Conservation (phyloP, 35 echinoderm and acorn worm species). For the Diadema setosum region DNA sequence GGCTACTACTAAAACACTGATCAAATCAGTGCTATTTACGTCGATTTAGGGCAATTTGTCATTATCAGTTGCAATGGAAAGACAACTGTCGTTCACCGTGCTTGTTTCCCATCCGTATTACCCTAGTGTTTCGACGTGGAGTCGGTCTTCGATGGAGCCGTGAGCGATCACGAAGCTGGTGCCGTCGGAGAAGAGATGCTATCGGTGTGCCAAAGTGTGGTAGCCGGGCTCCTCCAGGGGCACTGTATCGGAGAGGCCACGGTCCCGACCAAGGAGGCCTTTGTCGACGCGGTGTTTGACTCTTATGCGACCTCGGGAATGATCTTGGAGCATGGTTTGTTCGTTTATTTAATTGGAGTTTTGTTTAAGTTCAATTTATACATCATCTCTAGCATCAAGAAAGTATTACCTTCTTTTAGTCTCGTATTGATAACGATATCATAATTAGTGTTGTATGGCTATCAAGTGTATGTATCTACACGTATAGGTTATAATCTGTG, state of each 20-base stretch:
- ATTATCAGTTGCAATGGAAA: background rate
- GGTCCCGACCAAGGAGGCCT: constrained; percentile 11
- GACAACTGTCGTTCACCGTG: background rate
- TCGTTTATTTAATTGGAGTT: too few species aligned
- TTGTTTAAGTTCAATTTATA: too few species aligned
- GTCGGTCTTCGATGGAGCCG: constrained; percentile 38
- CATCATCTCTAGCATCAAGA: too few species aligned
- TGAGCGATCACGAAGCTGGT: constrained; percentile 36
- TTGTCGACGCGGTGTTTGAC: constrained; percentile 56
- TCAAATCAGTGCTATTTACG: too few species aligned
- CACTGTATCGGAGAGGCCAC: constrained; percentile 72
- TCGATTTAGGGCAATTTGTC: background rate
- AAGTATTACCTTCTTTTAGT: too few species aligned
- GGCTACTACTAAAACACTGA: too few species aligned
- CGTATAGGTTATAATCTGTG: too few species aligned
- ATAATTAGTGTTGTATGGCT: too few species aligned
- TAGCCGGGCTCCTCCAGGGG: constrained; percentile 58
- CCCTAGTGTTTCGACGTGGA: constrained; percentile 58
- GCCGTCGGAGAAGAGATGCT: constrained; percentile 42
- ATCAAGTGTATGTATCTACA: too few species aligned
- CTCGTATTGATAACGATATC: too few species aligned
- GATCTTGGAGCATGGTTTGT: constrained; percentile 10
- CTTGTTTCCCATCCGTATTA: background rate
- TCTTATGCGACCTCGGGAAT: constrained; percentile 27
- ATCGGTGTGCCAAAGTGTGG: background rate